Percentiles rank a stretch among this genome's conserved stretches.
These are phyloP conservation scores for Myotis vivesi DNA, from an alignment of 2,797 vertebrate species.

Conservation along the genomic window DNA sequence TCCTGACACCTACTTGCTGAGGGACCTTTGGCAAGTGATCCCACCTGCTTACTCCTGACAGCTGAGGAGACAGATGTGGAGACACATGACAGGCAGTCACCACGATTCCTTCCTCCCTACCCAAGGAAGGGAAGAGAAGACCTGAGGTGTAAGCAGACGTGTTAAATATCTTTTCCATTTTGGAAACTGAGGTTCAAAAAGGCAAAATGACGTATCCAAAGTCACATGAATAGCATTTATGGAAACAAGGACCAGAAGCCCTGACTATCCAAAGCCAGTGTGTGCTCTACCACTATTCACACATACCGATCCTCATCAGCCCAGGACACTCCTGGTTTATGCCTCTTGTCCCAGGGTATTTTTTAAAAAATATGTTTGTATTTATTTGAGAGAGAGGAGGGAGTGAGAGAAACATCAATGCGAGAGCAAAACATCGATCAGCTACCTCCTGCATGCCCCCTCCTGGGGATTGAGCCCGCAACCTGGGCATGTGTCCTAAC, in stretches of 20 bases:
- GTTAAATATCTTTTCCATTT: neutral
- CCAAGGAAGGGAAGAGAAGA: neutral
- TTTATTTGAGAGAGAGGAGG: neutral
- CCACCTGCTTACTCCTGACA: neutral
- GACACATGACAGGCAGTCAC: neutral
- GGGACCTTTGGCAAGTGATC: neutral
- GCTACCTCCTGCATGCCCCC: neutral
- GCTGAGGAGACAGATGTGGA: neutral
- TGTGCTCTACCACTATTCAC: neutral
- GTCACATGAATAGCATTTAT: neutral
- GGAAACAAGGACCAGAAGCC: neutral
- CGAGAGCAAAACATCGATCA: neutral
- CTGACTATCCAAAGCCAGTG: neutral
- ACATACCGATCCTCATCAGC: neutral
- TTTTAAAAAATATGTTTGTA: neutral
- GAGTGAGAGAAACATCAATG: neutral
- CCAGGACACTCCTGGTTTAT: neutral
- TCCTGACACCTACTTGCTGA: neutral
- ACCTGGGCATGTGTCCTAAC: neutral
- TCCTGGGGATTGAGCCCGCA: neutral
- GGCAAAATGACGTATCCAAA: neutral
- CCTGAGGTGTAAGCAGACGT: neutral
- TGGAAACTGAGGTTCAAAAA: neutral
- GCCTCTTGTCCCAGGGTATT: neutral
- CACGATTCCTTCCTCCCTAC: neutral